Percentiles rank a stretch among this genome's conserved stretches.
phyloP scores from a whole-genome alignment of 2,888 invertebrate genomes.

The Papilio gigon region DNA sequence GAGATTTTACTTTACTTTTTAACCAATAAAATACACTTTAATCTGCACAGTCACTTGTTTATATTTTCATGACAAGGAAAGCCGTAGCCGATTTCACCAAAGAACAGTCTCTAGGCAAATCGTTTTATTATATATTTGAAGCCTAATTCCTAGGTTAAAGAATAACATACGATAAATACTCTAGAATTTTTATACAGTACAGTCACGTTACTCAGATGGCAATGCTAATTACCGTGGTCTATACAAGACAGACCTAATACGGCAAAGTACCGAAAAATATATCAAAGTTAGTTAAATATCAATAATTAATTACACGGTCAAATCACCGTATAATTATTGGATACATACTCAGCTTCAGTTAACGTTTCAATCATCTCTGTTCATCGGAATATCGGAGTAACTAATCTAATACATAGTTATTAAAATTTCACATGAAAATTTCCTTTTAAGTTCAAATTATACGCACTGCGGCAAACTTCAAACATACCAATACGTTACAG shows the following conservation, averaged over 20 bases:
- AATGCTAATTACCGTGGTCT: neutral
- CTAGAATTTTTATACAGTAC: no score
- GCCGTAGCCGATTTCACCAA: constrained; percentile 9
- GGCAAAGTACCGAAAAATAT: neutral
- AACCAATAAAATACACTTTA: constrained; percentile 5
- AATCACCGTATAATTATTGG: no score
- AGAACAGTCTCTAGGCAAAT: neutral
- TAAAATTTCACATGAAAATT: neutral
- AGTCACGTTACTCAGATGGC: no score
- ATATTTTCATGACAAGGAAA: constrained; percentile 31
- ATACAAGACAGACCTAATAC: neutral
- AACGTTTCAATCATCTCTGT: no score
- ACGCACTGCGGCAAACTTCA: constrained; percentile 41
- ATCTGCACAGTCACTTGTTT: constrained; percentile 17
- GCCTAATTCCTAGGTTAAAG: no score
- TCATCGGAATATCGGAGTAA: no score
- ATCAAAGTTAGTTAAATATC: no score
- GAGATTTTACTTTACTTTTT: constrained; percentile 26
- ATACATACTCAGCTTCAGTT: no score
- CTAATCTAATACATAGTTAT: no score
- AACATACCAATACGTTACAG: constrained; percentile 31
- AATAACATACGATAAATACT: no score
- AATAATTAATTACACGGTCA: no score
- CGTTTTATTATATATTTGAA: neutral
- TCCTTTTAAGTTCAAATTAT: constrained; percentile 1